These are phyloP conservation scores for Drosophila ananassae DNA, from an alignment of 1,140 invertebrate genomes.

Conservation along the genomic window DNA sequence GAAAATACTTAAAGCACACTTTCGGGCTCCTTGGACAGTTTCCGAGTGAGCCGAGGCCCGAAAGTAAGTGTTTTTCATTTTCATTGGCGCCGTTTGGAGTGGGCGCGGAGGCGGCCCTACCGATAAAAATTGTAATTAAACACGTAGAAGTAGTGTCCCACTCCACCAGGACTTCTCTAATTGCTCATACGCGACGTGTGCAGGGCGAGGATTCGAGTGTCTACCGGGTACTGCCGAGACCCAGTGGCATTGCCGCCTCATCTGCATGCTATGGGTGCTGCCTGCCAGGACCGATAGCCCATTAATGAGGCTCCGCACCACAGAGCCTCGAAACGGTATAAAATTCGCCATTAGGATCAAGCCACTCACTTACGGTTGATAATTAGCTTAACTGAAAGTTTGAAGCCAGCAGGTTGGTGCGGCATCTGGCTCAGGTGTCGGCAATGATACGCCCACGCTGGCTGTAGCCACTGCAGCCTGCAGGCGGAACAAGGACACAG, in stretches of 20 bases:
- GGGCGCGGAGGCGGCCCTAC: constrained; percentile 39
- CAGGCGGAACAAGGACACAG: constrained; percentile 27
- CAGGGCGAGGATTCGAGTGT: constrained; percentile 30
- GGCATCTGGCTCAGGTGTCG: constrained; percentile 19
- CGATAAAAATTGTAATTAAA: constrained; percentile 77
- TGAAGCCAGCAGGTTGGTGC: constrained; percentile 10
- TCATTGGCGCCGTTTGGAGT: constrained; percentile 38
- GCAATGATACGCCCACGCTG: not conserved
- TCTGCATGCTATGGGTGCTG: no score
- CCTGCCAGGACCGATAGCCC: constrained; percentile 3
- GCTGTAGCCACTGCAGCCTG: constrained; percentile 35
- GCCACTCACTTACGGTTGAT: constrained; percentile 47
- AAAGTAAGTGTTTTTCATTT: constrained; percentile 72
- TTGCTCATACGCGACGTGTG: constrained; percentile 59
- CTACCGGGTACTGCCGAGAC: not conserved
- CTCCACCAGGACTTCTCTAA: constrained; percentile 66
- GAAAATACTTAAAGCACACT: constrained; percentile 48
- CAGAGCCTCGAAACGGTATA: constrained; percentile 12
- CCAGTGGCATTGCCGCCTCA: no score
- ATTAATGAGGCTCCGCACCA: constrained; percentile 30
- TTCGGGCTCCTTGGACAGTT: constrained; percentile 2
- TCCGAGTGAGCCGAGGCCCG: constrained; percentile 17
- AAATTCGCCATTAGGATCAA: constrained; percentile 41
- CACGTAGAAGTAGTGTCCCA: constrained; percentile 77
- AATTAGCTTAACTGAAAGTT: constrained; percentile 46